These are phyloP conservation scores for Archivesica marissinica DNA, from an alignment of 1,140 invertebrate genomes.

Conservation along the genomic window DNA sequence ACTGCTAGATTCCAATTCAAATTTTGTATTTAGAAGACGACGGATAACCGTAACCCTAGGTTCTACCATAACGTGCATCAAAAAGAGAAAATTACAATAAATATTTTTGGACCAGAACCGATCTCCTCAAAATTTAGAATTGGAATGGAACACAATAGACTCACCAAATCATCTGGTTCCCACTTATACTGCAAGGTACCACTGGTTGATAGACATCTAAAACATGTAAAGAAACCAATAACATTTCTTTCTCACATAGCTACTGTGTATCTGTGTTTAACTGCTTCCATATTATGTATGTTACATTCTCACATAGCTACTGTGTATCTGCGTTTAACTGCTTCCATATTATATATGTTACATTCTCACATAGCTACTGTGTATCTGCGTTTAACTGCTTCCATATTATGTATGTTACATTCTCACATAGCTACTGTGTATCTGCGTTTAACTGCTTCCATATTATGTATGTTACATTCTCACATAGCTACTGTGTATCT, in stretches of 20 bases:
- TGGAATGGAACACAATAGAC: background rate
- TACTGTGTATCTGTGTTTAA: background rate
- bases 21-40: background rate
- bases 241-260: background rate
- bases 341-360: background rate
- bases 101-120: background rate
- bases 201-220: conserved; percentile 9
- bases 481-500: too few relatives aligned
- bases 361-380: background rate
- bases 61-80: background rate
- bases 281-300: background rate
- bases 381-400: too few relatives aligned
- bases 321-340: background rate
- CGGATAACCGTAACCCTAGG: background rate
- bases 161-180: conserved; percentile 63
- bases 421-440: too few relatives aligned
- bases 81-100: background rate
- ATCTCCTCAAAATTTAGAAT: background rate
- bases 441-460: too few relatives aligned
- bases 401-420: too few relatives aligned
- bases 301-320: background rate
- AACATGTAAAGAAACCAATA: background rate
- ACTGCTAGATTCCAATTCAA: background rate
- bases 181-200: conserved; percentile 10
- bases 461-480: too few relatives aligned